A percentile compares a stretch with the other conserved stretches of the same genome.
phyloP scores from a whole-genome alignment of 92 coral and sea anemone genomes.

The Phymanthus crucifer region DNA sequence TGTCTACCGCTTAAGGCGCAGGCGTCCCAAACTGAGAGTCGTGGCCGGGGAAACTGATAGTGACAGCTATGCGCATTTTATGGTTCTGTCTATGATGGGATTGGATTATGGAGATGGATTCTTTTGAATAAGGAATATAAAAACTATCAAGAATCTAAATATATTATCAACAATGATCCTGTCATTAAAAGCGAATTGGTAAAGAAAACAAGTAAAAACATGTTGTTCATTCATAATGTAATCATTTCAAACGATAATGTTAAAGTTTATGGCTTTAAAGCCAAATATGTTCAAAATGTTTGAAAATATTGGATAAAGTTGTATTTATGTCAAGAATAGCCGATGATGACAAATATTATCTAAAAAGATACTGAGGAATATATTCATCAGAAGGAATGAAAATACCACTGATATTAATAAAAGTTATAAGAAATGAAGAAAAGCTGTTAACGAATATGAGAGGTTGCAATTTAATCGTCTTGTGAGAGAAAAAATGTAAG shows the following conservation, averaged over 20 bases:
- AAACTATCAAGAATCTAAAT: background rate
- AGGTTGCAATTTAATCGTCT: no score
- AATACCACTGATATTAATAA: background rate
- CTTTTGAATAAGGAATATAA: conserved; percentile 31
- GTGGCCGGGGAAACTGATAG: conserved; percentile 94
- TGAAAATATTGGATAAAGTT: background rate
- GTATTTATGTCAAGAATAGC: background rate
- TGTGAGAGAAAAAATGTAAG: no score
- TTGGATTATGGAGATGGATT: conserved; percentile 88
- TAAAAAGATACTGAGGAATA: background rate
- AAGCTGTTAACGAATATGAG: no score
- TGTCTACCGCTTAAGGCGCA: conserved; percentile 94
- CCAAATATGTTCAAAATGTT: background rate
- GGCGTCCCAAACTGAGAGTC: conserved; percentile 86
- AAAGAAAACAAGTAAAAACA: background rate
- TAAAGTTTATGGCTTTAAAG: background rate
- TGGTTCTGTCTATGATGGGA: conserved; percentile 95
- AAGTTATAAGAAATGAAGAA: no score
- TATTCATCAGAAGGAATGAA: background rate
- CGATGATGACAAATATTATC: background rate
- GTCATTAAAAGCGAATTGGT: background rate
- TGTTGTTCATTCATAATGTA: background rate
- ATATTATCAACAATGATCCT: background rate
- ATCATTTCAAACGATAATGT: background rate
- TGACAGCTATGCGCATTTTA: conserved; percentile 89